A percentile compares a stretch with the other conserved stretches of the same genome.
Evolutionary conservation across 2,888 invertebrate species (phyloP).

Genomic region (Melikaiella ostensackeni): DNA sequence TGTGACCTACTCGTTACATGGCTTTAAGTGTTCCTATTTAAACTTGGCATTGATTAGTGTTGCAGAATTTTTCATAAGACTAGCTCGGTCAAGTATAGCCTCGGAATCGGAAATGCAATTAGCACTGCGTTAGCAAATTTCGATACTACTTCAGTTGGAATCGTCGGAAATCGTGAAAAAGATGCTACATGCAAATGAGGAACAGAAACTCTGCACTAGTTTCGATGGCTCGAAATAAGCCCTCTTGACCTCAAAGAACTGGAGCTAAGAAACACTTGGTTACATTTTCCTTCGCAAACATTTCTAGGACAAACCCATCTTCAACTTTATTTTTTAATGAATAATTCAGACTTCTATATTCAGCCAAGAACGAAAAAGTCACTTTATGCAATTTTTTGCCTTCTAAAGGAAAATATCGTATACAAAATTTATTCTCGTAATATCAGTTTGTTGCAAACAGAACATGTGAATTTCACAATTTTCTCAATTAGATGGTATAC

Average conservation of each 20-base stretch:
- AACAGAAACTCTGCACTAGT: slow-evolving; percentile 12
- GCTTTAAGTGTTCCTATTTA: too few relatives aligned
- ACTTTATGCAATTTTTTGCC: too few relatives aligned
- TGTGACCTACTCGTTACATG: too few relatives aligned
- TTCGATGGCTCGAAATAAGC: slow-evolving; percentile 26
- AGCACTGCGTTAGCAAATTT: too few relatives aligned
- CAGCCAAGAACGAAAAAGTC: neutral
- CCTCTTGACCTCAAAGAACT: slow-evolving; percentile 24
- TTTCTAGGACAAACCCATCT: neutral
- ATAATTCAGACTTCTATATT: neutral
- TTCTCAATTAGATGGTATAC: neutral
- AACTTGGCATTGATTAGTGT: too few relatives aligned
- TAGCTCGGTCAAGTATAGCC: too few relatives aligned
- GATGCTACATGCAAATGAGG: slow-evolving; percentile 4
- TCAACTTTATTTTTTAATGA: slow-evolving; percentile 17
- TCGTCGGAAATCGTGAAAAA: neutral
- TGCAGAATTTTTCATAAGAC: too few relatives aligned
- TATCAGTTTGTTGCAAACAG: neutral
- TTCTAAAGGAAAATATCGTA: neutral
- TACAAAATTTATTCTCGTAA: neutral
- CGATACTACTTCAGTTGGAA: neutral
- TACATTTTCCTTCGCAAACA: slow-evolving; percentile 5
- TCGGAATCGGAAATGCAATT: too few relatives aligned
- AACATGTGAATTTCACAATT: neutral
- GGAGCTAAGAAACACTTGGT: slow-evolving; percentile 8